Conservation (phyloP, 2,113 vertebrate genomes). For the Microcebus griseorufus region DNA sequence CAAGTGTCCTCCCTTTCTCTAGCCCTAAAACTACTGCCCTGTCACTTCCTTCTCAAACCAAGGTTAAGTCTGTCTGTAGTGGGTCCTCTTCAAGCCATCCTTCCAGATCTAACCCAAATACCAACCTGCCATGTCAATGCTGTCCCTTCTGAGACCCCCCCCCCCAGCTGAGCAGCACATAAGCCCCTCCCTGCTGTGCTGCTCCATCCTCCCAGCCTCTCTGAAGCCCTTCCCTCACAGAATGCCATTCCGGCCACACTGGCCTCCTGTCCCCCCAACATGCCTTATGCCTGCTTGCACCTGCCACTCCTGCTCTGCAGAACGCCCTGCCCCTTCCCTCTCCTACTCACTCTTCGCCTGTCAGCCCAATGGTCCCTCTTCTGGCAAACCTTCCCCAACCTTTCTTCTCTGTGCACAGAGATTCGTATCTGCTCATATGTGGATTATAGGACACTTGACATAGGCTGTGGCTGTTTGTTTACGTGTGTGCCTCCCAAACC, state of each 20-base stretch:
- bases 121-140: neutral
- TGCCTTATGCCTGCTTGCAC: accelerated
- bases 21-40: neutral
- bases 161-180: neutral
- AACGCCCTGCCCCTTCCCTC: accelerated
- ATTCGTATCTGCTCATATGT: neutral
- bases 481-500: neutral
- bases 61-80: neutral
- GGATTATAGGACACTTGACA: neutral
- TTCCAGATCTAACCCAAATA: neutral
- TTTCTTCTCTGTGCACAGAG: neutral
- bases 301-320: neutral
- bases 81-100: neutral
- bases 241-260: accelerated
- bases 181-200: neutral
- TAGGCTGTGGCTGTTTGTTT: neutral
- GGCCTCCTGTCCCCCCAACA: neutral
- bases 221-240: neutral
- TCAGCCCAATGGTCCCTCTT: neutral
- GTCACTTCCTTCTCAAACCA: neutral
- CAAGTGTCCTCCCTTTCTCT: neutral
- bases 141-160: neutral
- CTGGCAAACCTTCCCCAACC: neutral
- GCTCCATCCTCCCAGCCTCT: neutral
- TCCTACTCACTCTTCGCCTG: neutral